Percentiles rank a stretch among this genome's conserved stretches.
Evolutionary conservation across 2,888 invertebrate species (phyloP).

Genomic region (Netelia fuscicornis): DNA sequence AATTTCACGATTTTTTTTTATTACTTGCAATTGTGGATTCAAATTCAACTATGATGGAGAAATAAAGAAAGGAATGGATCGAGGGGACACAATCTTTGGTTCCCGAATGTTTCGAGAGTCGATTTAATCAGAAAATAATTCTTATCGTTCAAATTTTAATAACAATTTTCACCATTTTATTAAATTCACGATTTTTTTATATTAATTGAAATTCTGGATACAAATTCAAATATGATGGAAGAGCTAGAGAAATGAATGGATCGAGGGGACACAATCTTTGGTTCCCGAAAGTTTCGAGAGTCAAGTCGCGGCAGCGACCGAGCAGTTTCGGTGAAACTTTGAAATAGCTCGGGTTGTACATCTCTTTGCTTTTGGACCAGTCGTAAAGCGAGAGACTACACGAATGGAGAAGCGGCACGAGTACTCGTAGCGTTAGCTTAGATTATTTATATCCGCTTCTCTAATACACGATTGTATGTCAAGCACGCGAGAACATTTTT

Average conservation of each 20-base stretch:
- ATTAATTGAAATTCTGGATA: not conserved
- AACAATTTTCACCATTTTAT: too few species aligned
- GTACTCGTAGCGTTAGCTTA: slow-evolving; percentile 6
- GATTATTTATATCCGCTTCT: slow-evolving; percentile 43
- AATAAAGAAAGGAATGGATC: too few species aligned
- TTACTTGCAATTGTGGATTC: too few species aligned
- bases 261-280: not conserved
- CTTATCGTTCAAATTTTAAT: too few species aligned
- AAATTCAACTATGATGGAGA: too few species aligned
- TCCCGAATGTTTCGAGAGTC: too few species aligned
- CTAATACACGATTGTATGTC: not conserved
- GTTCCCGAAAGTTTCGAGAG: slow-evolving; percentile 27
- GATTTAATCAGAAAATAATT: too few species aligned
- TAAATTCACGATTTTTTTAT: too few species aligned
- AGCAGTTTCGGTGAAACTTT: slow-evolving; percentile 53
- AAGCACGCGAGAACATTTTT: slow-evolving; percentile 9
- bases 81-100: too few species aligned
- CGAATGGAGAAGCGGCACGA: not conserved
- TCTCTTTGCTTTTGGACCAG: slow-evolving; percentile 26
- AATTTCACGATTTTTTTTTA: too few species aligned
- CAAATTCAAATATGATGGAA: not conserved
- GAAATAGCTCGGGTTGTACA: slow-evolving; percentile 3
- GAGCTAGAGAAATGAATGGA: not conserved
- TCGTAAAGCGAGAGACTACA: slow-evolving; percentile 42
- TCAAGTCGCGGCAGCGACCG: slow-evolving; percentile 10